A percentile compares a stretch with the other conserved stretches of the same genome.
These are phyloP conservation scores for Tauraco erythrolophus DNA, from an alignment of 2,113 vertebrate species.

Conservation along the genomic window DNA sequence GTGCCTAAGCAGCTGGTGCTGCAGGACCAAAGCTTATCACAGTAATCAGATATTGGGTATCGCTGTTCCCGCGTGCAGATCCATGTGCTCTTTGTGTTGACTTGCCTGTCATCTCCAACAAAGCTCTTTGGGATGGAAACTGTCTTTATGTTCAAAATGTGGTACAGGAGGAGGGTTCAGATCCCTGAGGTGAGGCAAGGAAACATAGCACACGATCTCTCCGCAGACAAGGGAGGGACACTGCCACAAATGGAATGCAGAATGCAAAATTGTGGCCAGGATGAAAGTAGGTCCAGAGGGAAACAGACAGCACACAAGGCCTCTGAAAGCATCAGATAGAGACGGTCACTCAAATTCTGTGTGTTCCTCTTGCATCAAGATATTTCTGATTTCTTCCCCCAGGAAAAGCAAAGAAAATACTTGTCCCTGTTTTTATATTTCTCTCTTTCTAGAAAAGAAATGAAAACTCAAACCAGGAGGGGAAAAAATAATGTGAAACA, in stretches of 20 bases:
- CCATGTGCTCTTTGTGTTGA: background rate
- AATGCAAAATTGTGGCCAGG: background rate
- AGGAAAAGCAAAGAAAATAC: background rate
- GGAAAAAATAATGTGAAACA: background rate
- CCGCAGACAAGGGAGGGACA: background rate
- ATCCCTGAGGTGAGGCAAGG: accelerated
- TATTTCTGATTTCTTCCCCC: background rate
- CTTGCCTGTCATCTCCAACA: background rate
- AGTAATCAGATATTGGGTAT: background rate
- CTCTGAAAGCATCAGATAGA: background rate
- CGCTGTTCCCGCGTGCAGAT: accelerated
- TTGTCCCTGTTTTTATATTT: background rate
- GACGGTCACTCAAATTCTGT: background rate
- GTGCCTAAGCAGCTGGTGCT: background rate
- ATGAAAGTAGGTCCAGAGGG: background rate
- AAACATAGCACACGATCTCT: background rate
- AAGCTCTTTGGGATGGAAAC: background rate
- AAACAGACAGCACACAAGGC: background rate
- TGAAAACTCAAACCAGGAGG: background rate
- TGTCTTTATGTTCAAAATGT: background rate
- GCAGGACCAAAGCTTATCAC: background rate
- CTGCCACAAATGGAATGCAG: background rate
- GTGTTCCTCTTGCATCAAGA: background rate
- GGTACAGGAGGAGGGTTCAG: background rate
- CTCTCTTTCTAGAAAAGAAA: background rate